Base-by-base conservation (phyloP, 1,140 invertebrate species). In the Archivesica marissinica region DNA sequence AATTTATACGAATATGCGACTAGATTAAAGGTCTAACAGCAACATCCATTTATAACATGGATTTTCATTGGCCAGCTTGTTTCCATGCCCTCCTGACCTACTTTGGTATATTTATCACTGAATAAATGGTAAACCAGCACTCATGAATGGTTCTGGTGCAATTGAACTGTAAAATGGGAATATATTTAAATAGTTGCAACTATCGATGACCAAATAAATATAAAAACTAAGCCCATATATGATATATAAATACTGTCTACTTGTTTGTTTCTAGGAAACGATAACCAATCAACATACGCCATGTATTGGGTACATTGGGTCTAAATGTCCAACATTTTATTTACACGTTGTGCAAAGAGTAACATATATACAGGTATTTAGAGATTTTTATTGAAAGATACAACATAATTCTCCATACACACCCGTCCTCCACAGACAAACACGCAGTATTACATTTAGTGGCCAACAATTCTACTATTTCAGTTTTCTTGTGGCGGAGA, bases 1-100 rank as follows among this genome's bases (percentile, higher is more conserved):
- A 84, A 76, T 64, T 25, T 76, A 68, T 85, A 72, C 83, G 83
- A 85, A 85, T 78, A 61, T 85, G 38, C 44, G 47, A 38, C 44
- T 59, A 4, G 23, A 59, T 78, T 68, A 78, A 85, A 77, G 54
- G 59, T 77, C 78, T 59, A 44, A 56, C 38, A 64, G 9, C 13
- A 33, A 33, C 7, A 15, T 59, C 23, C 25, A 25, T 38, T 47
- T 76, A 56, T 23, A 61, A 76, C 72, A 38, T 50, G 15, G 7
- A 17, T 52, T 84, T 76, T 44, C 2, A 84, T 84, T 84, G 81
- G 70, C 30, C 66, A 28, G 54, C 23, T 61, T 23, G 59, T 41
- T 64, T 56, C 47, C 25, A 25, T 44, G 41, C 30, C 54, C 74
- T 38, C 6, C 35, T 81, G 78, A 81, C 78, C 78, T 81, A 81